phyloP scores from a whole-genome alignment of 2,797 vertebrate species.

The Oreonectes daqikongensis region DNA sequence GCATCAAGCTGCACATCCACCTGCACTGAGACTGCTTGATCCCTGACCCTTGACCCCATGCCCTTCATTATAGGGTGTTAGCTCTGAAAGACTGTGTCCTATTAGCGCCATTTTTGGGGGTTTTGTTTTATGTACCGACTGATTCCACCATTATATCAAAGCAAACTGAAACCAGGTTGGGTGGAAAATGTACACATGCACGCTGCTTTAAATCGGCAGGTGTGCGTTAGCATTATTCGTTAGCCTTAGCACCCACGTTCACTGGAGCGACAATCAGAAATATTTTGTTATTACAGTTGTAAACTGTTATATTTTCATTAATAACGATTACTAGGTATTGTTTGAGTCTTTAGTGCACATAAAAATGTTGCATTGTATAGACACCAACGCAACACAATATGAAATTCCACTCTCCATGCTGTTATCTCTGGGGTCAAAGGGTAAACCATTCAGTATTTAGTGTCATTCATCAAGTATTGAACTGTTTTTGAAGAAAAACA shows the following conservation, averaged over 20 bases:
- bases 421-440: conserved; percentile 67
- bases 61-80: conserved; percentile 48
- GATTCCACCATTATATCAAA: conserved; percentile 61
- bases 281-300: not conserved
- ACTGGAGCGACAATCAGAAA: conserved; percentile 34
- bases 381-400: conserved; percentile 36
- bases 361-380: conserved; percentile 32
- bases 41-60: conserved; percentile 36
- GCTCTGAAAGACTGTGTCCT: conserved; percentile 71
- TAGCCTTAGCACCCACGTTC: conserved; percentile 21
- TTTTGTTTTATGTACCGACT: conserved; percentile 61
- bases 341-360: conserved; percentile 44
- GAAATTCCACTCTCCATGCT: conserved; percentile 65
- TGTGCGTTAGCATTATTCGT: conserved; percentile 33
- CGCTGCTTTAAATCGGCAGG: conserved; percentile 18
- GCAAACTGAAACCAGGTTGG: conserved; percentile 69
- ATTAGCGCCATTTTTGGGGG: conserved; percentile 72
- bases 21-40: conserved; percentile 79
- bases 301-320: conserved; percentile 27
- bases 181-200: conserved; percentile 61
- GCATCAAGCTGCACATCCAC: conserved; percentile 88
- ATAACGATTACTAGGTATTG: not conserved
- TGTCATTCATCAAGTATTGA: conserved; percentile 75
- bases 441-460: conserved; percentile 72
- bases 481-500: conserved; percentile 65